phyloP scores from a whole-genome alignment of 92 coral and sea anemone species.

The Zoanthus solanderi region DNA sequence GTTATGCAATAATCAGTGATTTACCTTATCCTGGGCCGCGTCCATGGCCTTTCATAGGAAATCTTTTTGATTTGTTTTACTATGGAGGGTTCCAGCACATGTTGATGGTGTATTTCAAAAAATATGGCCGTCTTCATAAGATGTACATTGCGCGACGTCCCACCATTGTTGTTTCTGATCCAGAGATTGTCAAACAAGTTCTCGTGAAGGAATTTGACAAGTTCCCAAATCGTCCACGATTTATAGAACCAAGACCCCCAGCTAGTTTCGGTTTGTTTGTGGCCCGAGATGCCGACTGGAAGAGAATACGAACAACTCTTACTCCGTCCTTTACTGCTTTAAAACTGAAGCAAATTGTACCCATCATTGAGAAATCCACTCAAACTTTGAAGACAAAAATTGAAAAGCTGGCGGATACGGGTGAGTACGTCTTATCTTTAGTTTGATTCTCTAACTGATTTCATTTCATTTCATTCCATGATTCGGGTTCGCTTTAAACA shows the following conservation, averaged over 20 bases:
- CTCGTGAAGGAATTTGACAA: slow-evolving; percentile 79
- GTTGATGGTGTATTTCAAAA: slow-evolving; percentile 70
- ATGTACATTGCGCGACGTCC: slow-evolving; percentile 70
- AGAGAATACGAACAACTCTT: slow-evolving; percentile 71
- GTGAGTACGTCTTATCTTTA: slow-evolving; percentile 37
- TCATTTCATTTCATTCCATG: no score
- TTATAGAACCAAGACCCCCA: slow-evolving; percentile 71
- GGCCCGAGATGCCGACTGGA: slow-evolving; percentile 72
- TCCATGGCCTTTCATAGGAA: slow-evolving; percentile 83
- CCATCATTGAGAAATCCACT: slow-evolving; percentile 65
- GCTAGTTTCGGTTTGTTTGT: slow-evolving; percentile 44
- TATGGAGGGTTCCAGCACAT: slow-evolving; percentile 81
- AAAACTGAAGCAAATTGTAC: slow-evolving; percentile 78
- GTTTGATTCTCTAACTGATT: no score
- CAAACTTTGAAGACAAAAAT: slow-evolving; percentile 52
- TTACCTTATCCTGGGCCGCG: slow-evolving; percentile 68
- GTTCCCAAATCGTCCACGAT: slow-evolving; percentile 75
- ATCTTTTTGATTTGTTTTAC: slow-evolving; percentile 66
- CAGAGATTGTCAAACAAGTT: slow-evolving; percentile 79
- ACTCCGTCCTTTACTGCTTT: slow-evolving; percentile 79
- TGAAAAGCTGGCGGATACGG: slow-evolving; percentile 57
- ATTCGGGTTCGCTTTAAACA: no score
- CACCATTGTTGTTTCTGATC: slow-evolving; percentile 65
- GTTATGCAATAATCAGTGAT: slow-evolving; percentile 59
- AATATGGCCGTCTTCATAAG: slow-evolving; percentile 79